Evolutionary conservation across 2,797 vertebrate species (phyloP).

Genomic region (Pteronotus mesoamericanus): DNA sequence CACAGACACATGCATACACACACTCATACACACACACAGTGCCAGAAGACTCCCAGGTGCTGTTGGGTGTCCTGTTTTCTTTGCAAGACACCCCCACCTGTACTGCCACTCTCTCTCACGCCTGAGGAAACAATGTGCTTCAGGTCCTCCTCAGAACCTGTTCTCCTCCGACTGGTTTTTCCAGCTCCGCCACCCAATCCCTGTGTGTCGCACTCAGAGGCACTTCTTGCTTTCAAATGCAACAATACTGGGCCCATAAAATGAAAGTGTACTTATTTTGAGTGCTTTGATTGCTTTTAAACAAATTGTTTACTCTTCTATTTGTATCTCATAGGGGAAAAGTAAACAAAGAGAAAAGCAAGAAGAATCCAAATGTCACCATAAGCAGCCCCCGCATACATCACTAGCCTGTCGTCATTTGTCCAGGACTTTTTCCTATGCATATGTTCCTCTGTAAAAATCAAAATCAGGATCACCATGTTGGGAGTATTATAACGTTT

Average conservation of each 20-base stretch:
- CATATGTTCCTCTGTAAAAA: background rate
- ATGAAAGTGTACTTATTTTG: background rate
- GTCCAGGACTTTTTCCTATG: background rate
- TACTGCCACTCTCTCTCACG: background rate
- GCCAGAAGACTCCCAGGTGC: background rate
- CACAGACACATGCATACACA: rapidly evolving
- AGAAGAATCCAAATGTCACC: background rate
- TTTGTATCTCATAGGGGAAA: background rate
- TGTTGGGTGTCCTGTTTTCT: background rate
- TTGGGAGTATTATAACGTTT: background rate
- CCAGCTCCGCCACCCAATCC: background rate
- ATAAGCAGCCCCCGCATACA: background rate
- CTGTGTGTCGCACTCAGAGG: too few relatives aligned
- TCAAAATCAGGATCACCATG: background rate
- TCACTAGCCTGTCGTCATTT: background rate
- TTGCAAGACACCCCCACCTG: too few relatives aligned
- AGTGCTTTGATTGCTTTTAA: background rate
- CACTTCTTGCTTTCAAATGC: background rate
- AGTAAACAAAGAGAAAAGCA: background rate
- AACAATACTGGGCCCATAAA: background rate
- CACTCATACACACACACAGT: rapidly evolving
- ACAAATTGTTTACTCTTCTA: background rate
- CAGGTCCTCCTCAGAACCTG: background rate
- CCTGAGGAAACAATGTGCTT: background rate
- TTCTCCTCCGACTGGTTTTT: background rate